Evolutionary conservation across 2,888 invertebrate species (phyloP).

Genomic region (Hydraecia micacea): DNA sequence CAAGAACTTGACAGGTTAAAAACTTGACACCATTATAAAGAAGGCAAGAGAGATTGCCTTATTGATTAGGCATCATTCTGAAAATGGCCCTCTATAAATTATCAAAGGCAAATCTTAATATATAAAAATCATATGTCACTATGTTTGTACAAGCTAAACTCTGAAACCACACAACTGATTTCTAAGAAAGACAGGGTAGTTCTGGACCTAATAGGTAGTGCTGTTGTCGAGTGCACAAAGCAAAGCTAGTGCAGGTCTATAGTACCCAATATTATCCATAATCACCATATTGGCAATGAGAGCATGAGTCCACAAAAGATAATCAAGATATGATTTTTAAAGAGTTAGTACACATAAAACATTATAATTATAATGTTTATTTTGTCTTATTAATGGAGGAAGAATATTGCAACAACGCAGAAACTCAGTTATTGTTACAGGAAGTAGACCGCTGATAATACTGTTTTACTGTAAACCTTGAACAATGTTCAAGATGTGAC

Average conservation of each 20-base stretch:
- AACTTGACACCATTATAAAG: too few species aligned
- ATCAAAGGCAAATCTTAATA: not conserved
- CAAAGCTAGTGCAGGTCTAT: too few species aligned
- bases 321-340: not conserved
- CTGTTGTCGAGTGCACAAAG: not conserved
- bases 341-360: not conserved
- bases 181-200: not conserved
- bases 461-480: too few species aligned
- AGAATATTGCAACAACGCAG: not conserved
- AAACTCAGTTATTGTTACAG: not conserved
- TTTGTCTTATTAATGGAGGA: not conserved
- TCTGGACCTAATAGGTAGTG: not conserved
- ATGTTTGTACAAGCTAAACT: not conserved
- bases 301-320: not conserved
- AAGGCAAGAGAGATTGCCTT: too few species aligned
- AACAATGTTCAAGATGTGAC: not conserved
- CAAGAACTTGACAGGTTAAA: too few species aligned
- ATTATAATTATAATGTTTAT: not conserved
- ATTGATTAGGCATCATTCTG: too few species aligned
- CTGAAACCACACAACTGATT: not conserved
- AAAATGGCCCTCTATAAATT: not conserved
- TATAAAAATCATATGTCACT: not conserved
- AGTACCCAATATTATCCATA: too few species aligned
- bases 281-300: not conserved
- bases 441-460: not conserved